These are phyloP conservation scores for Naso thynnoides DNA, from an alignment of 2,797 vertebrate genomes.

Conservation along the genomic window DNA sequence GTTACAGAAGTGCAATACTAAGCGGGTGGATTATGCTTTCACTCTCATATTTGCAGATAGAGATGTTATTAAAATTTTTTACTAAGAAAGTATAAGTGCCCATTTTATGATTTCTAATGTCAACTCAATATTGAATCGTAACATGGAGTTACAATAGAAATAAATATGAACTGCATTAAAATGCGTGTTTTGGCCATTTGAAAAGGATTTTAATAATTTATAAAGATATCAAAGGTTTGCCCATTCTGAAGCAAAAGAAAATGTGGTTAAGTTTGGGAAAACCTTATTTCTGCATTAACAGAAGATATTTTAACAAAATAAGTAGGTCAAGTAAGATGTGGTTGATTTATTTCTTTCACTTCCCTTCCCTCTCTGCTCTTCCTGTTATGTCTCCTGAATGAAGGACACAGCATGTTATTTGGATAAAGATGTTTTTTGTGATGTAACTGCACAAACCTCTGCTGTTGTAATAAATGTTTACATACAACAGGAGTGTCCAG, in stretches of 20 bases:
- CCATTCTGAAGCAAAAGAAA: background rate
- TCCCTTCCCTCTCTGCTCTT: background rate
- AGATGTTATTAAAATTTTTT: no score
- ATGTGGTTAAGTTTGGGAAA: background rate
- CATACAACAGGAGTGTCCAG: background rate
- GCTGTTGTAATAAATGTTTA: slow-evolving; percentile 2
- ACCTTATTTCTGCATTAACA: background rate
- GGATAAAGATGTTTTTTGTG: background rate
- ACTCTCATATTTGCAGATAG: background rate
- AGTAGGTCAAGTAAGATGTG: background rate
- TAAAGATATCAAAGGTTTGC: background rate
- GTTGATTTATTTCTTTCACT: background rate
- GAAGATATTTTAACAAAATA: background rate
- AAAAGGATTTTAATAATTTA: background rate
- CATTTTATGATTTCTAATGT: no score
- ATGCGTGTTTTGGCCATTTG: background rate
- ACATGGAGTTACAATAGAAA: no score
- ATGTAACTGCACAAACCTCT: slow-evolving; percentile 7
- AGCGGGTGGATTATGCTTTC: background rate
- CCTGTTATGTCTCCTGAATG: slow-evolving; percentile 1
- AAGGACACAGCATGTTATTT: slow-evolving; percentile 9
- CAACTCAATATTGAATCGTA: no score
- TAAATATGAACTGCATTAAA: background rate
- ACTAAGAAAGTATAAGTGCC: no score
- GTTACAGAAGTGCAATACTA: background rate